Evolutionary conservation across 1,140 invertebrate species (phyloP).

Genomic region (Brachionus asplanchnoidis): DNA sequence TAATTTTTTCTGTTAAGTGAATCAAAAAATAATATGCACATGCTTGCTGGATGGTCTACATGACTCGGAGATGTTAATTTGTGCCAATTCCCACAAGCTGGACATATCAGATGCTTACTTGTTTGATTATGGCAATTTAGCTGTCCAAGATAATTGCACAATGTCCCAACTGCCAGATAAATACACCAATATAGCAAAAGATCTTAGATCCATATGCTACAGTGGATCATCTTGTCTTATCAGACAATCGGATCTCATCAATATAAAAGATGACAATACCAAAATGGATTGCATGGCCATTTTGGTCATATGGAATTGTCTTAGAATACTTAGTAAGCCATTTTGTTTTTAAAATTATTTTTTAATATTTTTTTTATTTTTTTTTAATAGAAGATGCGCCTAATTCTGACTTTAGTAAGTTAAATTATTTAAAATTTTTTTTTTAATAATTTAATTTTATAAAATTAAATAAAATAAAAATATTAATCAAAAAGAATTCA

Average conservation of each 20-base stretch:
- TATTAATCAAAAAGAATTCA: neutral
- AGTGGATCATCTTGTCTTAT: neutral
- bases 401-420: slow-evolving; percentile 7
- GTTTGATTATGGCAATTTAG: neutral
- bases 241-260: neutral
- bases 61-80: neutral
- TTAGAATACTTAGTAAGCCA: neutral
- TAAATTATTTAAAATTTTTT: neutral
- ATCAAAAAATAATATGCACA: neutral
- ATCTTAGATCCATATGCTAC: neutral
- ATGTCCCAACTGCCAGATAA: neutral
- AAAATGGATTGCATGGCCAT: slow-evolving; percentile 1
- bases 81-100: neutral
- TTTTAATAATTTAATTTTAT: neutral
- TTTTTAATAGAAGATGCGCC: neutral
- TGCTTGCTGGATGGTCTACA: neutral
- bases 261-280: neutral
- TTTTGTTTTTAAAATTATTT: neutral
- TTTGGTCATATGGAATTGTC: slow-evolving; percentile 2
- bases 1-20: neutral
- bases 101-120: neutral
- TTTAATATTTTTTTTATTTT: neutral
- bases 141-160: neutral
- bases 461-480: too few species aligned
- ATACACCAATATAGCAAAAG: neutral